Conservation (phyloP, 2,888 invertebrate genomes). For the Drosophila kokeensis region DNA sequence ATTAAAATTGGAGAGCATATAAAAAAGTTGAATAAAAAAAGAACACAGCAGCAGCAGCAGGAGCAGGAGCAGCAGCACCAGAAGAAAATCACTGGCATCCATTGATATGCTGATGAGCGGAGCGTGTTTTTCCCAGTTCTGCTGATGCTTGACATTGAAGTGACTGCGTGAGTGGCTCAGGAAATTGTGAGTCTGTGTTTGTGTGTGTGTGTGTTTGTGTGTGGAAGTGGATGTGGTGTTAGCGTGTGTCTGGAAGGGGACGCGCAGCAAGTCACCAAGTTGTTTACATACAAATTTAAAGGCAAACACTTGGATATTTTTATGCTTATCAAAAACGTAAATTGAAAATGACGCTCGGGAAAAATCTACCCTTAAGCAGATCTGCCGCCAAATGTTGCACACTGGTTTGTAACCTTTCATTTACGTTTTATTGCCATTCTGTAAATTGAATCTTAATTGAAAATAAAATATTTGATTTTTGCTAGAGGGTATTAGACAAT, state of each 20-base stretch:
- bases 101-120: conserved; percentile 77
- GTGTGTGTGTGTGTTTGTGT: neutral
- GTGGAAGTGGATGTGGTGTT: conserved; percentile 6
- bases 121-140: conserved; percentile 47
- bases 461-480: neutral
- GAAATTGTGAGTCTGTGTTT: conserved; percentile 21
- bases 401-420: conserved; percentile 22
- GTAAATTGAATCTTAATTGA: neutral
- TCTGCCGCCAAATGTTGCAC: conserved; percentile 45
- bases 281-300: conserved; percentile 79
- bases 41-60: conserved; percentile 6
- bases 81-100: conserved; percentile 65
- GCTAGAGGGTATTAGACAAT: neutral
- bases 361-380: conserved; percentile 18
- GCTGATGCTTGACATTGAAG: conserved; percentile 73
- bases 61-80: neutral
- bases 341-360: conserved; percentile 45
- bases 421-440: neutral
- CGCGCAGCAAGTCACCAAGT: conserved; percentile 21
- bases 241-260: conserved; percentile 5
- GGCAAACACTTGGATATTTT: conserved; percentile 68
- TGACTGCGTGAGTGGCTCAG: conserved; percentile 66
- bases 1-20: conserved; percentile 56
- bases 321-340: conserved; percentile 67
- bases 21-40: conserved; percentile 14